Evolutionary conservation across 1,140 invertebrate species (phyloP).

Genomic region (Megathymus violae): DNA sequence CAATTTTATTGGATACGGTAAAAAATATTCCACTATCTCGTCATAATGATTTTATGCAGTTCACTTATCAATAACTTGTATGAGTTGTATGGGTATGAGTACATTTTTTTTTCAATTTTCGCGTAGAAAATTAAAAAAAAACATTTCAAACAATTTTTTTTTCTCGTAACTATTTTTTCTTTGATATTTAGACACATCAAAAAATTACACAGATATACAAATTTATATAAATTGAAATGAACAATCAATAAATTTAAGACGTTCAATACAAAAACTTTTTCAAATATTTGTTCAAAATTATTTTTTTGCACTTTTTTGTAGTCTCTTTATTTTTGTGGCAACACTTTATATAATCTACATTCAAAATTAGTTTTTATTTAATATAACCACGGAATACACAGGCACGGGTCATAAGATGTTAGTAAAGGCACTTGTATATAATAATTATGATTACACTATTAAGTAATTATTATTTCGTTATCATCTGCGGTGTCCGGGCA

Average conservation of each 20-base stretch:
- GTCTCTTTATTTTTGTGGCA: no score
- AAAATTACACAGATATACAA: no score
- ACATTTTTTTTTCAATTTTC: background rate
- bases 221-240: no score
- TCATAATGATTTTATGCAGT: background rate
- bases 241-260: no score
- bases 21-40: background rate
- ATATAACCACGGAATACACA: conserved; percentile 33
- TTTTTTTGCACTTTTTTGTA: no score
- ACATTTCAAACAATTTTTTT: conserved; percentile 8
- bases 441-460: conserved; percentile 5
- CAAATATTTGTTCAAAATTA: no score
- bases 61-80: background rate
- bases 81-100: no score
- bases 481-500: conserved; percentile 45
- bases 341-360: background rate
- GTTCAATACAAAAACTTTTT: no score
- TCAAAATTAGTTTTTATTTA: background rate
- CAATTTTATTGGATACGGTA: no score
- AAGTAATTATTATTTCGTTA: conserved; percentile 18
- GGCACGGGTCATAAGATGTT: conserved; percentile 43
- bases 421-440: conserved; percentile 44
- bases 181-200: no score
- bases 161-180: no score
- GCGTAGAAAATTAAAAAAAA: no score